Base-by-base conservation (phyloP, 2,797 vertebrate species). In the Synaphobranchus kaupii region DNA sequence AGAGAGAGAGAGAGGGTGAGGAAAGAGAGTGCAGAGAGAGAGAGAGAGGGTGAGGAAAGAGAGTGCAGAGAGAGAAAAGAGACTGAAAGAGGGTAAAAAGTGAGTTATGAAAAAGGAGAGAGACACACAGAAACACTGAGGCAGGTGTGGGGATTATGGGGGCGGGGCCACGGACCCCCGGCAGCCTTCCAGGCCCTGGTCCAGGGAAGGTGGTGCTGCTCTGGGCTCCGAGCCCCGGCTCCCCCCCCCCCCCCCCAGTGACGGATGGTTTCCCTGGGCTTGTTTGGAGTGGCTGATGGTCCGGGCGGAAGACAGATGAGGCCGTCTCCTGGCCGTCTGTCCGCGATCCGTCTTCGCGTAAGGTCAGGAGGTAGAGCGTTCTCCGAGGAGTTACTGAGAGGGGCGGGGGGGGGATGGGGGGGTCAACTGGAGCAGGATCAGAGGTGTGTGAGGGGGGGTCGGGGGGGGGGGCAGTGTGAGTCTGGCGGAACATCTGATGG, bases 201-300 rank as follows among this genome's bases (percentile, higher is more conserved):
- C 93, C 94, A 93, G 89, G 31, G 91, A 94, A 92, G 91, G 94
- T 95, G 89, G 90, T 88, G 90, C 94, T 91, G 91, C 91, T 93
- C 93, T 90, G 89, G 88, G 90, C 76, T n/a, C 7, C 22, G 12
- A 3, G 15, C 39, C 44, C 80, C 34, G 8, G 34, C 34, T 3
- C 25, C 80, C 47, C 25, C 44, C 0, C n/a, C 28, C 9, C 47
- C 76, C 3, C 47, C 48, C 48, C 48, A 5, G 22, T 82, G 80
- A 82, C 44, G 80, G 47, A 82, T 52, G 25, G 80, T 12, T n/a
- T 82, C 44, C 80, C 47, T 7, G 0, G n/a, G 80, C 44, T 82
- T 28, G 80, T 52, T 25, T 50, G 80, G 80, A 82, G 80, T 28
- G 48, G 44, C 80, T 52, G 47, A 28, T 47, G 22, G 20, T 39